Conservation (phyloP, 2,113 vertebrate species). For the Sisor rabdophorus region DNA sequence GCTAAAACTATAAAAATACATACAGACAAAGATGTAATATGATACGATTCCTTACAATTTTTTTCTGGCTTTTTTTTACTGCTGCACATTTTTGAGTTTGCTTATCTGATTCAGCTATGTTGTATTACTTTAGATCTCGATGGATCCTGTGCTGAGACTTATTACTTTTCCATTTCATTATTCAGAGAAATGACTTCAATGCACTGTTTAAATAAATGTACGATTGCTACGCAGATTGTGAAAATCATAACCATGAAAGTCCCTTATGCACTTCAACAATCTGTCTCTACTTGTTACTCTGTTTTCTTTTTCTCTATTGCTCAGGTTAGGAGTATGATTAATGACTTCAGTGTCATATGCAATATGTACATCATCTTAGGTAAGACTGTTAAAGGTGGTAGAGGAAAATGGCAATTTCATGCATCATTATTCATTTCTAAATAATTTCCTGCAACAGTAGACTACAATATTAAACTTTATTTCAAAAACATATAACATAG, state of each 20-base stretch:
- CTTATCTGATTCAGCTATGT: background rate
- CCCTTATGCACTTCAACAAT: conserved; percentile 1
- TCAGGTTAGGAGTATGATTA: conserved; percentile 20
- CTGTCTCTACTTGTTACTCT: conserved; percentile 2
- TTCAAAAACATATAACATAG: background rate
- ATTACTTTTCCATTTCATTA: conserved; percentile 9
- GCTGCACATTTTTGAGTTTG: background rate
- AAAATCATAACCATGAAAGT: background rate
- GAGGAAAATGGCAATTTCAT: conserved; percentile 32
- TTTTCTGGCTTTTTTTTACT: background rate
- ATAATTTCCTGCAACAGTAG: conserved; percentile 5
- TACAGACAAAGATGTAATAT: background rate
- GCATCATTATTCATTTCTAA: conserved; percentile 21
- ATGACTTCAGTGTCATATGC: conserved; percentile 34
- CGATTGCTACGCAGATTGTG: background rate
- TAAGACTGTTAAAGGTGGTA: background rate
- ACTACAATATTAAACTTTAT: conserved; percentile 22
- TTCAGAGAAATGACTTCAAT: background rate
- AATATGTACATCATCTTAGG: conserved; percentile 37
- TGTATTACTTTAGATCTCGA: background rate
- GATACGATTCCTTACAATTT: background rate
- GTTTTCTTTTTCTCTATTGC: conserved; percentile 32
- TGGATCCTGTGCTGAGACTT: conserved; percentile 1
- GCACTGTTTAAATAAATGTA: conserved; percentile 28
- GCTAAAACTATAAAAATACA: conserved; percentile 7